Percentiles rank a stretch among this genome's conserved stretches.
Conservation (phyloP, 2,113 vertebrate species). For the Eolophus roseicapilla region DNA sequence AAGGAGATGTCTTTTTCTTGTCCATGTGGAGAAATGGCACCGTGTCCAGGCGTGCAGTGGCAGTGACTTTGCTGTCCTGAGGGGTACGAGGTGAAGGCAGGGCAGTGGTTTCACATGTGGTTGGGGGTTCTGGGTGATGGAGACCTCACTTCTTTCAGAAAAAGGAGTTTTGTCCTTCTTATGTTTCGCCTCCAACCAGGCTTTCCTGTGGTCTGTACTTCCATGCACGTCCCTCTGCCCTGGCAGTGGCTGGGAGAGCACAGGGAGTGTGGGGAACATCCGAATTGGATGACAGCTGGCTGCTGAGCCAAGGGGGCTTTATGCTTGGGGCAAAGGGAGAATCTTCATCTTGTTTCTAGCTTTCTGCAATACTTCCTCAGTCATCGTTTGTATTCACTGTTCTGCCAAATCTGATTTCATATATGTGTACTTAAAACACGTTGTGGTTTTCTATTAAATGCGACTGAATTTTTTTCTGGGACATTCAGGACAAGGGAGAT, state of each 20-base stretch:
- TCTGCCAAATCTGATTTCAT: neutral
- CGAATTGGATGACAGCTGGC: neutral
- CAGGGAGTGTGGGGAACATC: neutral
- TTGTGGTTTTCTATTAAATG: neutral
- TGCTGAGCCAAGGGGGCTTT: neutral
- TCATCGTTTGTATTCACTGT: neutral
- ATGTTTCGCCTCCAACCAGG: rapidly evolving
- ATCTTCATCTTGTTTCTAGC: neutral
- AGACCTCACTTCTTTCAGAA: neutral
- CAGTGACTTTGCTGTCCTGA: neutral
- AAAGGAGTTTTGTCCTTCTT: neutral
- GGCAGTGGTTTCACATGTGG: neutral
- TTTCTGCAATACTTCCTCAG: neutral
- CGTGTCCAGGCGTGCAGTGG: rapidly evolving
- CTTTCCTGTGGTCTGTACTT: neutral
- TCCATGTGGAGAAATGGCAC: neutral
- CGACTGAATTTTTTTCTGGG: neutral
- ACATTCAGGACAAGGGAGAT: neutral
- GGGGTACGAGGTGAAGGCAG: neutral
- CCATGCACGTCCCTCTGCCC: neutral
- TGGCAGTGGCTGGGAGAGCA: neutral
- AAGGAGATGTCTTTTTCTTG: neutral
- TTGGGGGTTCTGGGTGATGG: neutral
- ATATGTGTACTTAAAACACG: neutral
- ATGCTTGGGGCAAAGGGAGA: neutral